phyloP scores from a whole-genome alignment of 2,113 vertebrate genomes.

The Nestor notabilis region DNA sequence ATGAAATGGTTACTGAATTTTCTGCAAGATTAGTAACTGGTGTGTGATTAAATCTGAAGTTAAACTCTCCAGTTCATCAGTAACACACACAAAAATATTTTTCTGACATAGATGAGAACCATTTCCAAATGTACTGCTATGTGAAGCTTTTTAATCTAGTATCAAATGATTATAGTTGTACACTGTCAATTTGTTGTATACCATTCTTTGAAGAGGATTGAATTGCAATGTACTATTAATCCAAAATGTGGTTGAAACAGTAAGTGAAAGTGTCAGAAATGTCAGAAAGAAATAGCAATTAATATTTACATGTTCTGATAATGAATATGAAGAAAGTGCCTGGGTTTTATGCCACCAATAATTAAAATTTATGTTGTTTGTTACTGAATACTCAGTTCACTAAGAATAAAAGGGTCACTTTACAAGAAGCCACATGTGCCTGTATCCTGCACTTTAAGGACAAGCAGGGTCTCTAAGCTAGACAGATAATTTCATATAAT shows the following conservation, averaged over 20 bases:
- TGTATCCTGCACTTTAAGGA: background rate
- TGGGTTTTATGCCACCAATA: background rate
- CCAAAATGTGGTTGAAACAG: background rate
- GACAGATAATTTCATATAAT: background rate
- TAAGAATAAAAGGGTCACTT: background rate
- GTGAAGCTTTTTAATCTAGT: background rate
- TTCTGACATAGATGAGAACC: background rate
- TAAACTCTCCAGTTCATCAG: background rate
- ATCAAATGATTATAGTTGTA: background rate
- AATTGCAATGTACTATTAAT: background rate
- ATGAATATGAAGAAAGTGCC: background rate
- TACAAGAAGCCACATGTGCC: background rate
- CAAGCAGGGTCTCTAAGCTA: background rate
- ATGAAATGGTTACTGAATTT: background rate
- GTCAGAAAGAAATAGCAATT: background rate
- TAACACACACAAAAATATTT: background rate
- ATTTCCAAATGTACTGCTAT: background rate
- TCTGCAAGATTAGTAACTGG: background rate
- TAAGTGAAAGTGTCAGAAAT: slow-evolving; percentile 1
- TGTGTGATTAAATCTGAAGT: background rate
- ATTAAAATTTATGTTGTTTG: background rate
- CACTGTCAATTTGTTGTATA: background rate
- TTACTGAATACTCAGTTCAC: background rate
- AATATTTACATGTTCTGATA: background rate
- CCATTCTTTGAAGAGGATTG: slow-evolving; percentile 25